Percentiles rank a stretch among this genome's conserved stretches.
These are phyloP conservation scores for Cephonodes hylas DNA, from an alignment of 2,888 invertebrate species.

Conservation along the genomic window DNA sequence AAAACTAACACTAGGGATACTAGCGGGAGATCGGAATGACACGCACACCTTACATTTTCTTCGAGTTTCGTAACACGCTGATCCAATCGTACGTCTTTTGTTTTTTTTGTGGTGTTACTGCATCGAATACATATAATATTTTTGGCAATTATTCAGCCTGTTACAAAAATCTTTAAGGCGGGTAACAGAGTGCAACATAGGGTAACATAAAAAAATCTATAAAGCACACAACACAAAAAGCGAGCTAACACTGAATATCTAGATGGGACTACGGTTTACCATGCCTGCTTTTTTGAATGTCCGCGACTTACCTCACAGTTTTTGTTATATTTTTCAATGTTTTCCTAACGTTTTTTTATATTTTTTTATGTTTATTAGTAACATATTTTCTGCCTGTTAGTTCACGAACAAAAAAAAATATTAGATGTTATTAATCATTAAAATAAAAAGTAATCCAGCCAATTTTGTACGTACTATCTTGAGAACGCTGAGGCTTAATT, in stretches of 20 bases:
- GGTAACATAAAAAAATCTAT: constrained; percentile 19
- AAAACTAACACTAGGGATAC: constrained; percentile 61
- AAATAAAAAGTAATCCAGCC: constrained; percentile 50
- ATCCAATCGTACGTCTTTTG: neutral
- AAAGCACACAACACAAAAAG: constrained; percentile 33
- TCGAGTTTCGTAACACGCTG: constrained; percentile 40
- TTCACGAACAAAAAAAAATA: constrained; percentile 6
- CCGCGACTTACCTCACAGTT: constrained; percentile 23
- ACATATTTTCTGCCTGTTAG: neutral
- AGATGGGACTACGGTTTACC: constrained; percentile 18
- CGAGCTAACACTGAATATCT: constrained; percentile 33
- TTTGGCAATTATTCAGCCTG: constrained; percentile 23
- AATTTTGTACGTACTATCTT: constrained; percentile 47
- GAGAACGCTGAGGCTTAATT: too few species aligned
- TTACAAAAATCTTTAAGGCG: constrained; percentile 29
- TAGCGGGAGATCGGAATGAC: constrained; percentile 32
- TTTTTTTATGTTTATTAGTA: neutral
- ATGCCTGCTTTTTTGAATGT: constrained; percentile 19
- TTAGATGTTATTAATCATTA: constrained; percentile 42
- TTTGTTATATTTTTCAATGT: neutral
- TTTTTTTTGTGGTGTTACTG: neutral
- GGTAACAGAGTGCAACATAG: constrained; percentile 29
- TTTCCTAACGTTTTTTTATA: neutral
- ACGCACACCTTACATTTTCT: constrained; percentile 32
- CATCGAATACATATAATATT: neutral